Evolutionary conservation across 2,888 invertebrate species (phyloP).

Genomic region (Alcis repandata): DNA sequence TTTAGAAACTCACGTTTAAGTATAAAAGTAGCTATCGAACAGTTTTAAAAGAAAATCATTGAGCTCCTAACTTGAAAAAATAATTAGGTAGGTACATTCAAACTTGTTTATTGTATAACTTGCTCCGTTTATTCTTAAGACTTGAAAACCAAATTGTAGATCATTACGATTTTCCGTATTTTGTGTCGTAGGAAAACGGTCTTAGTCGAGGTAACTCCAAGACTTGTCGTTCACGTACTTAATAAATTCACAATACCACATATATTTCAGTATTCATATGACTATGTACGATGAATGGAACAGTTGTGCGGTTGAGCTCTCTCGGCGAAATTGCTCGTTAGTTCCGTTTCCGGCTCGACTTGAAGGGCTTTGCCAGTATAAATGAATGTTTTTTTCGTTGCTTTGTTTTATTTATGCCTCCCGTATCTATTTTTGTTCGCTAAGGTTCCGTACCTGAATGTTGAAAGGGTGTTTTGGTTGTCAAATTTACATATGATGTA

Average conservation of each 20-base stretch:
- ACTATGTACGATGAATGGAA: slow-evolving; percentile 32
- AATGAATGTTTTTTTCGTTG: slow-evolving; percentile 39
- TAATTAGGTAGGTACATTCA: too few species aligned
- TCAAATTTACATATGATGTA: slow-evolving; percentile 22
- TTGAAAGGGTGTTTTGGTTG: slow-evolving; percentile 11
- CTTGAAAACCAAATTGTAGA: not conserved
- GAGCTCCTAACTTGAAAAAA: too few species aligned
- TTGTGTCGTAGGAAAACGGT: not conserved
- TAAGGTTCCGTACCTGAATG: slow-evolving; percentile 7
- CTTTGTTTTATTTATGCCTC: slow-evolving; percentile 28
- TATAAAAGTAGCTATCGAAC: not conserved
- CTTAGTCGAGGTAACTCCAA: not conserved
- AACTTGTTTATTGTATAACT: too few species aligned
- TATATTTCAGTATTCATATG: slow-evolving; percentile 12
- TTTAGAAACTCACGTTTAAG: not conserved
- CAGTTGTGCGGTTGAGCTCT: slow-evolving; percentile 55
- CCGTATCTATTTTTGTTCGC: slow-evolving; percentile 7
- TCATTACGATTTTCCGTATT: not conserved
- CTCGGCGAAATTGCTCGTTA: slow-evolving; percentile 68
- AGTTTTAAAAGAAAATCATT: not conserved
- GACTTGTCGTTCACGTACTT: slow-evolving; percentile 1
- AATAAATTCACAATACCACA: not conserved
- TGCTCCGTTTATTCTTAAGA: not conserved
- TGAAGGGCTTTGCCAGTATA: slow-evolving; percentile 50
- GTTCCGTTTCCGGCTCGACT: slow-evolving; percentile 62